Percentiles rank a stretch among this genome's conserved stretches.
These are phyloP conservation scores for Aporophyla nigra DNA, from an alignment of 2,888 invertebrate genomes.

Conservation along the genomic window DNA sequence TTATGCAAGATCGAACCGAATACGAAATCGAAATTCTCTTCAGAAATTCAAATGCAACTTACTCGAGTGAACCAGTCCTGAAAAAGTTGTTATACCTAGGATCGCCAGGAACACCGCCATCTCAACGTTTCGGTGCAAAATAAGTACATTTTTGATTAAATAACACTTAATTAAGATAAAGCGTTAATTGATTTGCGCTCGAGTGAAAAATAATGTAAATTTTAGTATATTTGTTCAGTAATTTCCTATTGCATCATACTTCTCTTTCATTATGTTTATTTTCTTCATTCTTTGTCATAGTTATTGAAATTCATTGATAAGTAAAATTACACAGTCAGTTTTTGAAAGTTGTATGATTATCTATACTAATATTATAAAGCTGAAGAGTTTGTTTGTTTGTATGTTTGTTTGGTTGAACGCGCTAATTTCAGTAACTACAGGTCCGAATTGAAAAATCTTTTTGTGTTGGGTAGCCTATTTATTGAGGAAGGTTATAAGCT, in stretches of 20 bases:
- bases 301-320: neutral
- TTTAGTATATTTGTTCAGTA: constrained; percentile 23
- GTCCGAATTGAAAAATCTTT: too few species aligned
- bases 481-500: too few species aligned
- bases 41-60: constrained; percentile 16
- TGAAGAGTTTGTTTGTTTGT: too few species aligned
- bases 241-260: constrained; percentile 26
- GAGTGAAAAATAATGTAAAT: constrained; percentile 51
- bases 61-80: constrained; percentile 36
- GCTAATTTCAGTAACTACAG: too few species aligned
- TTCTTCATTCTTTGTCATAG: neutral
- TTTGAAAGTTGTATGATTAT: neutral
- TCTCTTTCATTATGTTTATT: neutral
- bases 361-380: too few species aligned
- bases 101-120: constrained; percentile 48
- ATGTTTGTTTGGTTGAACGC: too few species aligned
- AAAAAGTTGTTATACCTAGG: constrained; percentile 12
- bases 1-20: neutral
- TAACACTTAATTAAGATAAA: constrained; percentile 52
- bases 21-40: neutral
- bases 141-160: constrained; percentile 25
- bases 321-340: neutral
- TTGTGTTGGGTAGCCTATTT: too few species aligned
- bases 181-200: constrained; percentile 56
- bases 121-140: constrained; percentile 32